These are phyloP conservation scores for Tenrec ecaudatus DNA, from an alignment of 2,113 vertebrate genomes.

Conservation along the genomic window DNA sequence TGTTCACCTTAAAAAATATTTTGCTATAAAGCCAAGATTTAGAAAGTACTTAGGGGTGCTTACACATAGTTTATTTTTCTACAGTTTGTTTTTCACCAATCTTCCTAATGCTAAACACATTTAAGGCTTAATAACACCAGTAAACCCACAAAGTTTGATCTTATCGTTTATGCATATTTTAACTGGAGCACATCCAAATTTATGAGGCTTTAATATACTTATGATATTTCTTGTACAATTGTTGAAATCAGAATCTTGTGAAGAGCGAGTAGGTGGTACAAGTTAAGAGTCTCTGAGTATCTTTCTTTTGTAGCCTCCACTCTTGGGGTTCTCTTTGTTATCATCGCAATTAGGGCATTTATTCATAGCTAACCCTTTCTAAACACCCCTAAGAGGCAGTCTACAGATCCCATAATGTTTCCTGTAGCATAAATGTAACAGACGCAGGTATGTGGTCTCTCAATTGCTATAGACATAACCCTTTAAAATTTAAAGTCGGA, in stretches of 20 bases:
- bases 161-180: neutral
- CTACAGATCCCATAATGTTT: conserved; percentile 56
- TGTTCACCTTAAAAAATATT: conserved; percentile 28
- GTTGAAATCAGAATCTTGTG: neutral
- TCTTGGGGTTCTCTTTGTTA: neutral
- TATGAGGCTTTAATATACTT: conserved; percentile 9
- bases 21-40: conserved; percentile 9
- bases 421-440: conserved; percentile 52
- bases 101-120: conserved; percentile 35
- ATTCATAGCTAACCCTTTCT: conserved; percentile 30
- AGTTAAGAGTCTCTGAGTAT: neutral
- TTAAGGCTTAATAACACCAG: neutral
- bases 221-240: conserved; percentile 40
- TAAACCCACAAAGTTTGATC: neutral
- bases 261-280: neutral
- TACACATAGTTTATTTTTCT: neutral
- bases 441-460: conserved; percentile 50
- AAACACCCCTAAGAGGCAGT: conserved; percentile 17
- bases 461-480: conserved; percentile 57
- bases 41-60: neutral
- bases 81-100: conserved; percentile 45
- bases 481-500: conserved; percentile 61
- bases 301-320: too few species aligned
- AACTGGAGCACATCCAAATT: conserved; percentile 46
- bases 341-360: neutral